Base-by-base conservation (phyloP, 1,140 invertebrate species). In the Lethrus apterus region DNA sequence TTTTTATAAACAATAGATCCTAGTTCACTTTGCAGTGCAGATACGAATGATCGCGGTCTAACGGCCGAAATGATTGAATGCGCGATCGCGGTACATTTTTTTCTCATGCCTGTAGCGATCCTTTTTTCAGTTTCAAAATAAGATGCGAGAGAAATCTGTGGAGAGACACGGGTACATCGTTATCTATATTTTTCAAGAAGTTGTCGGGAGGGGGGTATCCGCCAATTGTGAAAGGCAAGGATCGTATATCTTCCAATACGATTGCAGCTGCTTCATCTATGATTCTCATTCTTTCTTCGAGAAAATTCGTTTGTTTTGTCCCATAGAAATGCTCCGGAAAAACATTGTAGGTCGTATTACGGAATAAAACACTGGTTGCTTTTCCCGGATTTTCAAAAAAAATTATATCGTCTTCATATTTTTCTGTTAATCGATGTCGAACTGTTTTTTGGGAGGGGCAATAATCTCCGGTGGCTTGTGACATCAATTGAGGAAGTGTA, bases 241-340 rank as follows among this genome's bases (percentile, higher is more conserved):
- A 18, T 5, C 34, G 7, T 9, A 36, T 36, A 36, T 36, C 34
- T n/a, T 36, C 5, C 18, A 3, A 20, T 9, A 36, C 13, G 45
- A 63, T 60, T 23, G 46, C 55, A 30, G 55, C 55, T 14, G 60
- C 62, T 50, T 54, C 54, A 55, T 59, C 44, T 43, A 62, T 44
- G 56, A 60, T 49, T 29, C 48, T 45, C 31, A 48, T 14, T 44
- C 47, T 21, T 42, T 56, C 58, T 48, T 51, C 44, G 35, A 44
- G 32, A 45, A 33, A 19, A 50, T 46, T 47, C 19, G 17, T 19
- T 7, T 42, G 42, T 35, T 17, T 21, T 38, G 14, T 7, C 4
- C 7, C 8, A n/a, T 36, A 36, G 4, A 14, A 36, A 3, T 5
- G 3, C 3, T 36, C 18, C 3, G 34, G 8, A 2, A 15, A 3